A percentile compares a stretch with the other conserved stretches of the same genome.
These are phyloP conservation scores for Nomada fabriciana DNA, from an alignment of 2,888 invertebrate species.

Conservation along the genomic window DNA sequence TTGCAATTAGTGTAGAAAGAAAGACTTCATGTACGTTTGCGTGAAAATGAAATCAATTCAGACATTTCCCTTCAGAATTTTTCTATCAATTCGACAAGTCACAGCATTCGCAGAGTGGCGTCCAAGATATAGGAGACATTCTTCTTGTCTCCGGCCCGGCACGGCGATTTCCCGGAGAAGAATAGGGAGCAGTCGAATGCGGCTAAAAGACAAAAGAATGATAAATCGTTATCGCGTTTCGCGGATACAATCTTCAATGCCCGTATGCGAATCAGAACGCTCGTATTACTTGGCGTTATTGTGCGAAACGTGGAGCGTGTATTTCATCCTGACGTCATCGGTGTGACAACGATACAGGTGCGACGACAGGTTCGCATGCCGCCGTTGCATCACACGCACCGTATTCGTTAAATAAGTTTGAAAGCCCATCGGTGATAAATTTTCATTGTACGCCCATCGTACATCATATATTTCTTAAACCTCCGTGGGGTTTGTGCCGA, in stretches of 20 bases:
- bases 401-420: constrained; percentile 66
- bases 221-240: constrained; percentile 60
- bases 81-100: background rate
- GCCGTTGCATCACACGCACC: constrained; percentile 51
- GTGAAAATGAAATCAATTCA: background rate
- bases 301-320: constrained; percentile 46
- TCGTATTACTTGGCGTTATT: constrained; percentile 58
- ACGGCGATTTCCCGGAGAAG: constrained; percentile 21
- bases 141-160: constrained; percentile 19
- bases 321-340: constrained; percentile 66
- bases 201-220: constrained; percentile 63
- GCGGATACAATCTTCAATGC: constrained; percentile 47
- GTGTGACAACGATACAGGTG: constrained; percentile 48
- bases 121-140: constrained; percentile 34
- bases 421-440: constrained; percentile 66
- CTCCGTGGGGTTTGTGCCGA: constrained; percentile 31
- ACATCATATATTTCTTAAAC: constrained; percentile 51
- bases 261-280: constrained; percentile 49
- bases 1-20: too few species aligned
- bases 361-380: constrained; percentile 55
- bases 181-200: constrained; percentile 26
- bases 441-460: constrained; percentile 54
- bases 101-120: too few species aligned
- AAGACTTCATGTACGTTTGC: too few species aligned
- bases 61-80: background rate